Conservation (phyloP, 2,113 vertebrate species). For the Poeciliopsis occidentalis region DNA sequence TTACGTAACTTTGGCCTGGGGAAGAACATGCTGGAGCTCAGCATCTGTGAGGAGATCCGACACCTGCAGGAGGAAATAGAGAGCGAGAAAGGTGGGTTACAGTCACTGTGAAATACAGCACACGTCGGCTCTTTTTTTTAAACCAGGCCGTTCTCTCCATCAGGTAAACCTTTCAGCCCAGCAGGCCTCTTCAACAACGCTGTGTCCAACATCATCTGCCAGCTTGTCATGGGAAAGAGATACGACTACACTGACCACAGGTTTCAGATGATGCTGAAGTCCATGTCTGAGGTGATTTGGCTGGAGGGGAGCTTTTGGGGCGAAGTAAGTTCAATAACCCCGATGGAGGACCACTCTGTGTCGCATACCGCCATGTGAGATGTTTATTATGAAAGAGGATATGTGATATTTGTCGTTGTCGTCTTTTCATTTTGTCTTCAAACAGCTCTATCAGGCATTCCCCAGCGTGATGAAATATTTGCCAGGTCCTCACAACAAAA, state of each 20-base stretch:
- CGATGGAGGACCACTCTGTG: background rate
- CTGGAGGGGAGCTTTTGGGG: constrained; percentile 65
- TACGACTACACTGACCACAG: constrained; percentile 81
- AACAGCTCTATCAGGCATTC: constrained; percentile 79
- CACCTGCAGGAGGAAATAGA: constrained; percentile 72
- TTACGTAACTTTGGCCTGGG: constrained; percentile 84
- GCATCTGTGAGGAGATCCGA: constrained; percentile 80
- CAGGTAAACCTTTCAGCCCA: constrained; percentile 82
- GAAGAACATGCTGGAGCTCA: constrained; percentile 78
- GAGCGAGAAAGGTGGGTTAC: constrained; percentile 76
- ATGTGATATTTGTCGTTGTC: background rate
- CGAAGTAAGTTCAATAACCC: constrained; percentile 57
- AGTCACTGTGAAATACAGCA: too few species aligned
- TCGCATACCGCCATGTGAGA: background rate
- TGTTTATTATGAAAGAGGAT: background rate
- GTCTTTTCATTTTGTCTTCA: background rate
- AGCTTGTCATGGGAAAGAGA: constrained; percentile 83
- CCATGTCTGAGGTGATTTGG: constrained; percentile 54
- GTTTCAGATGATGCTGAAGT: constrained; percentile 80
- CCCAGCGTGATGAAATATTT: constrained; percentile 78
- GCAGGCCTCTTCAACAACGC: constrained; percentile 81
- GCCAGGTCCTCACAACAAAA: constrained; percentile 80
- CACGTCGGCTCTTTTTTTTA: background rate
- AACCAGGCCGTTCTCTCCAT: background rate
- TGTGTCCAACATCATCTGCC: constrained; percentile 86